Base-by-base conservation (phyloP, 1,140 invertebrate species). In the Contarinia nasturtii region DNA sequence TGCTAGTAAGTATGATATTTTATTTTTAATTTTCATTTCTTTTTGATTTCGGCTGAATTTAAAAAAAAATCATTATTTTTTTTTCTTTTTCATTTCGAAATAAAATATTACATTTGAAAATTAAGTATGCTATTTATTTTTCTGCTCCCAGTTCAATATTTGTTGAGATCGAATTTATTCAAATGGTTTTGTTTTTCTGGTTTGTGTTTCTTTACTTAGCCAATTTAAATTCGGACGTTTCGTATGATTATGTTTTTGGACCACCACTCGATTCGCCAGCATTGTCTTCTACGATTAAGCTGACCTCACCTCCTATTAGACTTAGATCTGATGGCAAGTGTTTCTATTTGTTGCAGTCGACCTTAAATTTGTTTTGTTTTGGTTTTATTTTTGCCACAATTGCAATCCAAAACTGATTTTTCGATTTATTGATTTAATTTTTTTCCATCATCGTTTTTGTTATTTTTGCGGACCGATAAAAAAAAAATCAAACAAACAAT, bases 161-260 rank as follows among this genome's bases (percentile, higher is more conserved):
- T n/a, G n/a, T n/a, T n/a, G n/a, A n/a, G n/a, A n/a, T n/a, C n/a
- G n/a, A n/a, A n/a, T n/a, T n/a, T n/a, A n/a, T n/a, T n/a, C n/a
- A n/a, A n/a, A n/a, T n/a, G n/a, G n/a, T n/a, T n/a, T n/a, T n/a
- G n/a, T n/a, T n/a, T n/a, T n/a, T n/a, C n/a, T n/a, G n/a, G n/a
- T n/a, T n/a, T n/a, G n/a, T 41, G 27, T 33, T 46, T 44, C 11
- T 49, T 48, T 17, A 46, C 2, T 47, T 33, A 61, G 60, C 61
- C 57, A 63, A 61, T 63, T 61, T 63, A 58, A 63, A 59, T 56
- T 61, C 63, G 61, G 61, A 63, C 55, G 41, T 15, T 18, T 61
- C 61, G 52, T 63, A 64, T 56, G 61, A 64, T 61, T 64, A 64
- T 64, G 61, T 63, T 60, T 63, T 61, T 61, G 61, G 61, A 59